Base-by-base conservation (phyloP, 2,113 vertebrate species). In the Ictalurus furcatus region DNA sequence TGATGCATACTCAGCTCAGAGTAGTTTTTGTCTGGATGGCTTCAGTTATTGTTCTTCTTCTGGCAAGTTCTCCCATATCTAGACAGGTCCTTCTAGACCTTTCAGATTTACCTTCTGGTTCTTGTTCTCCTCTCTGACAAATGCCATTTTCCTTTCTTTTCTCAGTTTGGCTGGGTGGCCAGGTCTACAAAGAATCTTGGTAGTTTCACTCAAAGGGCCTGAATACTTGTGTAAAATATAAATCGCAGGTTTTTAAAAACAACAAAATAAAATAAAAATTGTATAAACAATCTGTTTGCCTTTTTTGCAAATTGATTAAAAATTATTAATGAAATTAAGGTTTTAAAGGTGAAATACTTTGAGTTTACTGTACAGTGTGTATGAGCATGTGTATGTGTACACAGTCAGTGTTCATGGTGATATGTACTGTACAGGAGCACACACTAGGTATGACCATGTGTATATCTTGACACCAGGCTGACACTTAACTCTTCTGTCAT, bases 341-440 rank as follows among this genome's bases (percentile, higher is more conserved):
- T 28, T 79, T 79, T 14, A 79, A 28, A 28, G 14, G 12, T 79
- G 12, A 74, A 74, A 40, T 40, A 74, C 17, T 73, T 40, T 48
- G 74, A 52, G 25, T 54, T n/a, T 12, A 71, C 48, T 78, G 76
- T 80, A 80, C 48, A 76, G n/a, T 76, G 37, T 79, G 76, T 40
- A 74, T 21, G 34, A 40, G 16, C 14, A 44, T 11, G 34, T 69
- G 61, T 85, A 48, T 48, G 23, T 84, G 23, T 63, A 52, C 63
- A n/a, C 63, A 44, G 6, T 52, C 63, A 85, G 25, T 34, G n/a
- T 19, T 16, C 25, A 34, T 59, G 8, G 23, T 78, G 23, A 48
- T 78, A 8, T 63, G 58, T 84, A 63, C 37, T 63, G 58, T 84
- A 63, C 44, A 28, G 37, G 34, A 14, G 34, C 23, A 44, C 2